These are phyloP conservation scores for Danio jaintianensis DNA, from an alignment of 2,797 vertebrate species.

Conservation along the genomic window DNA sequence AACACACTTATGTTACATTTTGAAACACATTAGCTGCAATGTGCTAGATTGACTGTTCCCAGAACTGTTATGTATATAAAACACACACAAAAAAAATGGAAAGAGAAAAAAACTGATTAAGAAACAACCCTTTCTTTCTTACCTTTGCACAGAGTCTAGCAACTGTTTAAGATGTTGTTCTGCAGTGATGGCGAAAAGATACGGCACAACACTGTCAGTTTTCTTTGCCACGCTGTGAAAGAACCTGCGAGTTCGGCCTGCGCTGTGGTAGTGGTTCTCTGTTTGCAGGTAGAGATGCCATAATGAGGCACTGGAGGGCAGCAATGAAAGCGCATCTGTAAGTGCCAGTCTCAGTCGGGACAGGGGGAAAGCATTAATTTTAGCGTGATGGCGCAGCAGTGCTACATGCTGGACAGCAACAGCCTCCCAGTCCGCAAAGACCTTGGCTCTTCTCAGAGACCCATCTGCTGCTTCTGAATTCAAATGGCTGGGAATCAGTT, in stretches of 20 bases:
- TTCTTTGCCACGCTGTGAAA: constrained; percentile 83
- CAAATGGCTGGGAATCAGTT: constrained; percentile 48
- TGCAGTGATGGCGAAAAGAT: constrained; percentile 88
- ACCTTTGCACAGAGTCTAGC: constrained; percentile 88
- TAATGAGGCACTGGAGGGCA: constrained; percentile 80
- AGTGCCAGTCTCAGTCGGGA: constrained; percentile 83
- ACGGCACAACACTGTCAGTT: constrained; percentile 80
- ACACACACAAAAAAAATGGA: neutral
- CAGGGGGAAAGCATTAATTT: constrained; percentile 81
- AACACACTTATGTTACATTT: neutral
- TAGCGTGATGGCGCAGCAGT: constrained; percentile 85
- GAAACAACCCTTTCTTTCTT: constrained; percentile 26
- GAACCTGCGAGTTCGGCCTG: constrained; percentile 87
- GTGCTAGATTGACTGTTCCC: neutral
- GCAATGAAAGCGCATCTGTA: constrained; percentile 78
- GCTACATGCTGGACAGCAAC: constrained; percentile 83
- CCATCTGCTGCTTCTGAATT: neutral
- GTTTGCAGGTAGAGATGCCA: constrained; percentile 88
- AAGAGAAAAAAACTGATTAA: neutral
- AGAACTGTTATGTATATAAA: neutral
- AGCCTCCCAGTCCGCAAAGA: constrained; percentile 74
- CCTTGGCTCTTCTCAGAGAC: neutral
- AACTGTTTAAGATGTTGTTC: constrained; percentile 90
- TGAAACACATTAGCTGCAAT: neutral
- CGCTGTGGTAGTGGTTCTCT: constrained; percentile 87